These are phyloP conservation scores for Brachyalestes nurse DNA, from an alignment of 2,797 vertebrate genomes.

Conservation along the genomic window DNA sequence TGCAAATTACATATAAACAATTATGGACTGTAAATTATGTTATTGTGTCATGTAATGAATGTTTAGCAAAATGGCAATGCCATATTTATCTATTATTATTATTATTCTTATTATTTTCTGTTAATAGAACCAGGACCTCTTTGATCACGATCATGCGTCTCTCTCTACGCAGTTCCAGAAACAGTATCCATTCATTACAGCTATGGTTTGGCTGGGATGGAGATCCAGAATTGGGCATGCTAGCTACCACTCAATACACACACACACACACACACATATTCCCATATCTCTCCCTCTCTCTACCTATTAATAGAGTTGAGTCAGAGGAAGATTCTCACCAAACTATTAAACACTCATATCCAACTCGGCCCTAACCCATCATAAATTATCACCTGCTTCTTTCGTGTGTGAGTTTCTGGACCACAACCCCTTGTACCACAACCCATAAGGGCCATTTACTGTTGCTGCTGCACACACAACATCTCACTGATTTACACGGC, in stretches of 20 bases:
- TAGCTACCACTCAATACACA: not conserved
- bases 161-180: conserved; percentile 1
- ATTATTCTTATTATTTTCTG: not conserved
- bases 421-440: conserved; percentile 31
- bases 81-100: not conserved
- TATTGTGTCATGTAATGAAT: too few relatives aligned
- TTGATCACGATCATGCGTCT: not conserved
- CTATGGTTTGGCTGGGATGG: not conserved
- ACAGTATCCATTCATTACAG: not conserved
- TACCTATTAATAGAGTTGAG: conserved; percentile 21
- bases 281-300: conserved; percentile 3
- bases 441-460: conserved; percentile 34
- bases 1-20: not conserved
- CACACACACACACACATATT: not conserved
- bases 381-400: conserved; percentile 38
- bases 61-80: not conserved
- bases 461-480: conserved; percentile 29
- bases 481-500: conserved; percentile 36
- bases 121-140: not conserved
- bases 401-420: conserved; percentile 7
- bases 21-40: not conserved
- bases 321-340: conserved; percentile 32
- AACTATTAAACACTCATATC: conserved; percentile 31
- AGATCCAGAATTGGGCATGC: not conserved
- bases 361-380: conserved; percentile 32